Evolutionary conservation across 2,888 invertebrate genomes (phyloP), one percentile per base, ranked within the genome.

Genomic region (Harmothoe impar): DNA sequence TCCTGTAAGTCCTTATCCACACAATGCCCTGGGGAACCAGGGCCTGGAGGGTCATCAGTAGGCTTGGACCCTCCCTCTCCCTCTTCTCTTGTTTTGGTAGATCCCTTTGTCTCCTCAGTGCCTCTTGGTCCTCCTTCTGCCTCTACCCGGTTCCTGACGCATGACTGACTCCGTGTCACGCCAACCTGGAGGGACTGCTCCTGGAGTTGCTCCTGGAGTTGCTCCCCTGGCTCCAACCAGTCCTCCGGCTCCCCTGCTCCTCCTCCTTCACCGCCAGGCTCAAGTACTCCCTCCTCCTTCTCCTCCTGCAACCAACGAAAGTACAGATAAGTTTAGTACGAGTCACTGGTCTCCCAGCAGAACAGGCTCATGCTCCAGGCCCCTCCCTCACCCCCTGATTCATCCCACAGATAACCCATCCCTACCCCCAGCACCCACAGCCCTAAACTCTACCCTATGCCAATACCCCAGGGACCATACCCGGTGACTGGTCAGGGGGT

Each of bases 261-360:
- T n/a, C 15, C 81, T n/a, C n/a, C 43, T 43, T 17, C 20, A 1
- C 43, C 33, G 15, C 43, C 43, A n/a, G 81, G 35, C n/a, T 43
- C 35, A 86, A 54, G 54, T 86, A 52, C 52, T 86, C 86, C 86
- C 51, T 84, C 52, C 84, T 84, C 84, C 84, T 10, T 7, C 85
- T 77, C 77, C 77, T 77, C 77, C 77, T 81, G 81, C 81, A 81
- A 81, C 35, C 81, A 81, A 81, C 81, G 81, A 81, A 81, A 81
- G 29, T 15, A 25, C 72, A 72, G 29, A 72, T 72, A 15, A 72
- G 72, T 72, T 5, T 15, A 62, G 20, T n/a, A n/a, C 62, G 23
- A 62, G 20, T 15, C 25, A 77, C 77, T 31, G 77, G 31, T 62
- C 20, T 15, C 20, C 62, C 43, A 43, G 43, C 43, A 43, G 43